Percentiles rank a stretch among this genome's conserved stretches.
Conservation (phyloP, 2,888 invertebrate genomes). For the Fragum sueziense region DNA sequence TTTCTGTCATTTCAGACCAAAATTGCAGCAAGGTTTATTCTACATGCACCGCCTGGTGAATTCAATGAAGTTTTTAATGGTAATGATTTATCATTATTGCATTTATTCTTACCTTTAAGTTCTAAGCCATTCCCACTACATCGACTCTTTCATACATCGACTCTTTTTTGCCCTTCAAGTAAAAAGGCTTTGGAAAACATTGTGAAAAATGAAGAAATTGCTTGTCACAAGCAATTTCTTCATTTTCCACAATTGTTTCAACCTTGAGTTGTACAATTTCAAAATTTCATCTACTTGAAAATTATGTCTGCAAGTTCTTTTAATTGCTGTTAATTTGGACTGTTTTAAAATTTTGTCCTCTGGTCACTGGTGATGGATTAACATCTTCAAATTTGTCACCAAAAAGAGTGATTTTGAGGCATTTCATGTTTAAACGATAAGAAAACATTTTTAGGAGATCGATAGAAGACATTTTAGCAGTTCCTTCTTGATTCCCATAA, state of each 20-base stretch:
- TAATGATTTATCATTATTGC: conserved; percentile 70
- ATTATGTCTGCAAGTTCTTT: no score
- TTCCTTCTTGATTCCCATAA: no score
- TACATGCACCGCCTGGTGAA: conserved; percentile 99
- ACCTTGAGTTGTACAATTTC: not conserved
- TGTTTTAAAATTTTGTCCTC: no score
- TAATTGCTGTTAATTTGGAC: no score
- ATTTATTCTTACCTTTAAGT: not conserved
- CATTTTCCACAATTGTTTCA: not conserved
- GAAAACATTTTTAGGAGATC: no score
- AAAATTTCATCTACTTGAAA: no score
- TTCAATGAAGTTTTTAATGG: conserved; percentile 99
- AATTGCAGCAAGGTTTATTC: conserved; percentile 98
- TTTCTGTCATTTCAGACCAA: conserved; percentile 86
- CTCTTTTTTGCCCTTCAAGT: not conserved
- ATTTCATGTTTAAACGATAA: no score
- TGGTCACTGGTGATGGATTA: no score
- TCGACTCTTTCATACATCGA: not conserved
- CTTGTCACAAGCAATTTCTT: conserved; percentile 1
- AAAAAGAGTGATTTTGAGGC: no score
- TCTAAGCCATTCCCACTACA: not conserved
- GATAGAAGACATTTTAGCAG: no score
- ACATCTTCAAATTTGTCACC: no score
- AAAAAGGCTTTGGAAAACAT: not conserved
- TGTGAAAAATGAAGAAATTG: conserved; percentile 3